phyloP scores from a whole-genome alignment of 2,113 vertebrate species.

The Lophochroa leadbeateri region DNA sequence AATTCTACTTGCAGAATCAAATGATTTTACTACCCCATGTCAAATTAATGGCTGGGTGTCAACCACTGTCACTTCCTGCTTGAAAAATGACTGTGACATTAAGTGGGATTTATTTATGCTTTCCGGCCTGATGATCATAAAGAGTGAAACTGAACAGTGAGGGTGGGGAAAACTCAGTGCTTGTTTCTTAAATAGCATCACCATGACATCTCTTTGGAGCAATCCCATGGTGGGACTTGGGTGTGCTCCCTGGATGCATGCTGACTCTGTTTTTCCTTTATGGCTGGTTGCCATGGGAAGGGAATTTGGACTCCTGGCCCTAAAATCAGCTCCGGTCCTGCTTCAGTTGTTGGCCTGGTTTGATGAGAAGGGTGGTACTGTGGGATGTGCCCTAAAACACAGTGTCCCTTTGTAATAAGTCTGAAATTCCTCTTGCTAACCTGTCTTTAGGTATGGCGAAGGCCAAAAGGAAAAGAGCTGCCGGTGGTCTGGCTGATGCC shows the following conservation, averaged over 20 bases:
- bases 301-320: background rate
- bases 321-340: background rate
- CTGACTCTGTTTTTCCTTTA: background rate
- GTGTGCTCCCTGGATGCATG: background rate
- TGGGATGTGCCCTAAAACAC: background rate
- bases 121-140: background rate
- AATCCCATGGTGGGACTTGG: background rate
- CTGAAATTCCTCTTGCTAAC: background rate
- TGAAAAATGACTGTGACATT: background rate
- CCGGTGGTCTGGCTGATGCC: background rate
- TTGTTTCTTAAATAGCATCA: background rate
- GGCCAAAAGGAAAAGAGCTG: background rate
- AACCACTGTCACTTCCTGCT: conserved; percentile 41
- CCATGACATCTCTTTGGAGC: background rate
- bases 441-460: background rate
- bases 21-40: background rate
- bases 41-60: conserved; percentile 58
- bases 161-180: background rate
- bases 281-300: background rate
- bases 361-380: background rate
- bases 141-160: background rate
- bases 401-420: background rate
- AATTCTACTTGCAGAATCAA: conserved; percentile 14
- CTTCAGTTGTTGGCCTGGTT: background rate
- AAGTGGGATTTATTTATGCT: background rate